Percentiles rank a stretch among this genome's conserved stretches.
These are phyloP conservation scores for Crotalus viridis DNA, from an alignment of 2,113 vertebrate genomes.

Conservation along the genomic window DNA sequence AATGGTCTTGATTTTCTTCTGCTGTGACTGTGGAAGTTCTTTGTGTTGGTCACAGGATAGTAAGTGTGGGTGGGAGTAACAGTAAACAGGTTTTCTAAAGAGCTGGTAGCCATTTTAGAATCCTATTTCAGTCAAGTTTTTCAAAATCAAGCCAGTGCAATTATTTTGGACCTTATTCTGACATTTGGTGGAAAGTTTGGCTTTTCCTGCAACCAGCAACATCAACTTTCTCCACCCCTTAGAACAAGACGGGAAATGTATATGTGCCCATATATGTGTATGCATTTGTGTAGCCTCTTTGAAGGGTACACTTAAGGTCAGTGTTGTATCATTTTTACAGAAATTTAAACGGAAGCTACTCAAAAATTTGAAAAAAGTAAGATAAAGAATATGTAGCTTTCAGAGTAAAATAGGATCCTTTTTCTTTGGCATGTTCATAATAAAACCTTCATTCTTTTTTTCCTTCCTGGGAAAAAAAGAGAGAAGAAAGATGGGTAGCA, in stretches of 20 bases:
- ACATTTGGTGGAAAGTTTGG: background rate
- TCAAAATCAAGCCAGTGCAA: background rate
- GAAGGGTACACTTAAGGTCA: conserved; percentile 3
- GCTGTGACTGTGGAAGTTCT: background rate
- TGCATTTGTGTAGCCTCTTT: background rate
- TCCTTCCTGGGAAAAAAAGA: background rate
- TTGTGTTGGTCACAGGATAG: background rate
- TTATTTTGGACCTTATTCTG: background rate
- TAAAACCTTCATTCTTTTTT: conserved; percentile 7
- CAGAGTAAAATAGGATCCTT: background rate
- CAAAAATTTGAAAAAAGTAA: background rate
- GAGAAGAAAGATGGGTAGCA: conserved; percentile 3
- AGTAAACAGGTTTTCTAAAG: background rate
- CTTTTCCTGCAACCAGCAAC: background rate
- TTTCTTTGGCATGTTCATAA: background rate
- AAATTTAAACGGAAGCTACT: background rate
- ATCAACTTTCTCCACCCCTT: background rate
- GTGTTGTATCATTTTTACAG: background rate
- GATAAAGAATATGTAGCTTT: background rate
- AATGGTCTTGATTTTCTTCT: background rate
- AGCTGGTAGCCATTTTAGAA: background rate
- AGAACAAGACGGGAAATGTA: background rate
- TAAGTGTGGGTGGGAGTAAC: background rate
- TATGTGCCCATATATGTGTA: background rate
- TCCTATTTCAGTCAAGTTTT: background rate